Base-by-base conservation (phyloP, 1,140 invertebrate species). In the Drosophila tristis region DNA sequence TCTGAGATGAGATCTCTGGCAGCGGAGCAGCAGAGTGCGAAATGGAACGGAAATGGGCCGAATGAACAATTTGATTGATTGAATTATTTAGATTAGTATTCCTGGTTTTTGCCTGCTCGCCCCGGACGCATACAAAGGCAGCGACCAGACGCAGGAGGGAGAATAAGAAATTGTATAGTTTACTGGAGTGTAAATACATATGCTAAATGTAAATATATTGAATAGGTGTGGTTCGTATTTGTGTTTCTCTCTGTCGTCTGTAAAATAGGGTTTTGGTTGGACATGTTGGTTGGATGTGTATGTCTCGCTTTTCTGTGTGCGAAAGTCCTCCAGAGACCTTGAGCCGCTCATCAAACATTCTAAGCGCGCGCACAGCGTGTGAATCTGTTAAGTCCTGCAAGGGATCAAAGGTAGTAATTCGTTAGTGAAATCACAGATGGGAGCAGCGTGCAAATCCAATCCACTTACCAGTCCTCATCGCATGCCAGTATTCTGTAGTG, bases 161-260 rank as follows among this genome's bases (percentile, higher is more conserved):
- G 44, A 66, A 73, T 58, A 51, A 51, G 29, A 64, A 53, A 43
- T 64, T 47, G 51, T 74, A 62, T 43, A 62, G 64, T 82, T 73
- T 80, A 85, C 74, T 86, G 81, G 81, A 87, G 81, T 86, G 82
- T 81, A 53, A 81, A 86, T 86, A 81, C 78, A 78, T 86, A 72
- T 59, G 49, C 78, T 86, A 78, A 87, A 74, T 74, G 65, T 80
- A 85, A 85, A 53, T 68, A 76, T 76, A 56, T 68, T 53, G 53
- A 58, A 74, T 53, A 54, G 25, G 43, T 63, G 44, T 74, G 4
- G 44, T 53, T 43, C 49, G 53, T 72, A 43, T 45, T 44, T 39
- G 49, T 70, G 60, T 57, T 35, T 64, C 31, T 71, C 35, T 64
- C 39, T 71, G 23, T 71, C 35, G n/a, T 62, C 16, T 55, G 45